Evolutionary conservation across 2,797 vertebrate species (phyloP).

Genomic region (Falco concolor): DNA sequence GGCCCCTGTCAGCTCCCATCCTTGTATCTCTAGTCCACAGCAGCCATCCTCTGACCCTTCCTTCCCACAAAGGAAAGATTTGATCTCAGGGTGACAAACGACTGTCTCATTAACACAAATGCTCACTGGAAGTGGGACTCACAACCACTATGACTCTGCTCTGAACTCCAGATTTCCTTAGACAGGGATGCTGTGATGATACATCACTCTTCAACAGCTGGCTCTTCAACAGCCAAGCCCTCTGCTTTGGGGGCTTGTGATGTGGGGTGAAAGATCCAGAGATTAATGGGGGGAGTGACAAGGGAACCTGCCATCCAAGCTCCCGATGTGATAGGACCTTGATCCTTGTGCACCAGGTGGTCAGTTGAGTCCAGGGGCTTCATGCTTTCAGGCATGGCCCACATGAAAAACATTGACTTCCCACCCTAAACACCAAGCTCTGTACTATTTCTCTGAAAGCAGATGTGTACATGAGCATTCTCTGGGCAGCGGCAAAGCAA

Average conservation of each 20-base stretch:
- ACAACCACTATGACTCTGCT: background rate
- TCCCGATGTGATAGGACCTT: background rate
- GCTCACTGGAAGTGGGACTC: background rate
- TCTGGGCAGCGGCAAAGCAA: background rate
- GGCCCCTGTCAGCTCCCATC: background rate
- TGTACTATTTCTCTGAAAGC: background rate
- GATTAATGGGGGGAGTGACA: fast-evolving
- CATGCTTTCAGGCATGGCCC: background rate
- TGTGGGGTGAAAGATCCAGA: background rate
- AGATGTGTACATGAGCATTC: fast-evolving
- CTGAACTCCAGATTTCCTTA: no score
- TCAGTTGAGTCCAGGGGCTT: background rate
- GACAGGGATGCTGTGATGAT: background rate
- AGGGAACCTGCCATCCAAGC: no score
- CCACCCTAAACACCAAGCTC: background rate
- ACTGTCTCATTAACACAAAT: background rate
- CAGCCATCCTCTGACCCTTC: background rate
- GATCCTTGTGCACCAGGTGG: fast-evolving
- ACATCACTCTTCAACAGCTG: background rate
- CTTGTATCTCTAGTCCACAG: background rate
- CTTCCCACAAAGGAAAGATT: background rate
- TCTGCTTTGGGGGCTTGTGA: background rate
- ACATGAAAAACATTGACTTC: fast-evolving
- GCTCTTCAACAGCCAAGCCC: background rate
- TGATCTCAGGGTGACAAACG: background rate